Conservation (phyloP, 2,797 vertebrate genomes). For the Ctenopoma multispine region DNA sequence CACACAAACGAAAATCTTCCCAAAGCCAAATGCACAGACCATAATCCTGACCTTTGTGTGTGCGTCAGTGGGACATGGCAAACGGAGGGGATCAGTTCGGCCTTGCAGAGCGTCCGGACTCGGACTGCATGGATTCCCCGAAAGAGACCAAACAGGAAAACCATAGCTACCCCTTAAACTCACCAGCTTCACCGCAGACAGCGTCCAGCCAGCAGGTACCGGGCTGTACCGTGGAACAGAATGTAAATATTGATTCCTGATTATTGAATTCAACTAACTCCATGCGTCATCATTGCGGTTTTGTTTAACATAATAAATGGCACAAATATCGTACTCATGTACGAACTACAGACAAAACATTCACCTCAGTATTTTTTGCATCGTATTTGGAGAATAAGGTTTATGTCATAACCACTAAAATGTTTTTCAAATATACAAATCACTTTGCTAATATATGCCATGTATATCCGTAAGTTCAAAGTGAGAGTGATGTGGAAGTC, state of each 20-base stretch:
- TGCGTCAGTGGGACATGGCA: conserved; percentile 85
- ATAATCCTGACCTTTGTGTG: neutral
- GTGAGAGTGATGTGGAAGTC: neutral
- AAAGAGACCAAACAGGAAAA: conserved; percentile 87
- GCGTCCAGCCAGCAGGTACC: conserved; percentile 91
- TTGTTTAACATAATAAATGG: neutral
- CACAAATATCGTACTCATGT: neutral
- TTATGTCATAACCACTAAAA: too few species aligned
- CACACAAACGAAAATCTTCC: neutral
- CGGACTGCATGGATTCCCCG: conserved; percentile 88
- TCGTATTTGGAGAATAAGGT: neutral
- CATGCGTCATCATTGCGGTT: neutral
- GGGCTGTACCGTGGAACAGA: conserved; percentile 16
- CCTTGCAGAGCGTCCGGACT: conserved; percentile 87
- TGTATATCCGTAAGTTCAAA: neutral
- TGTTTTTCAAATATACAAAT: too few species aligned
- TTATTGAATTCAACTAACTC: neutral
- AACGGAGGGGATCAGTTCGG: conserved; percentile 92
- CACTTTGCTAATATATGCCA: too few species aligned
- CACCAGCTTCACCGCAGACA: conserved; percentile 87
- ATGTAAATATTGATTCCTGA: conserved; percentile 25
- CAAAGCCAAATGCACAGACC: neutral
- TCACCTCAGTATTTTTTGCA: neutral
- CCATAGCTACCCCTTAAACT: conserved; percentile 82
- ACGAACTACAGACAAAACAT: neutral